phyloP scores from a whole-genome alignment of 1,140 invertebrate genomes.

The Ruditapes philippinarum region DNA sequence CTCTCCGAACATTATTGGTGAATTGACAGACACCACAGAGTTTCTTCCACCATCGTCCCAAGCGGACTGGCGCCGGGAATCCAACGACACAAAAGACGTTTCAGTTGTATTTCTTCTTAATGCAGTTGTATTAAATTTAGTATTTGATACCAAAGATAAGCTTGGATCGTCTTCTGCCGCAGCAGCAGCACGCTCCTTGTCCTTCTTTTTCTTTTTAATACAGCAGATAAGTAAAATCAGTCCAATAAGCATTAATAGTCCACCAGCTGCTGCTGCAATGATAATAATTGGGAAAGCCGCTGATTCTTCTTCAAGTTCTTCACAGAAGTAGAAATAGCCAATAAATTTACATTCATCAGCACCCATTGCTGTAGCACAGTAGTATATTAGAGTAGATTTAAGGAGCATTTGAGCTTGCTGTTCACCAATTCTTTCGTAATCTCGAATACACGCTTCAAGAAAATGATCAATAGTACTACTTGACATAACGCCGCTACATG shows the following conservation, averaged over 20 bases:
- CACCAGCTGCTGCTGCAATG: slow-evolving; percentile 22
- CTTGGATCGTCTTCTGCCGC: slow-evolving; percentile 1
- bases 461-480: slow-evolving; percentile 51
- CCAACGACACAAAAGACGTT: slow-evolving; percentile 21
- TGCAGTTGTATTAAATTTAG: slow-evolving; percentile 5
- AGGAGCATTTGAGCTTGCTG: slow-evolving; percentile 1
- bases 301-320: background rate
- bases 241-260: background rate
- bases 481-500: slow-evolving; percentile 12
- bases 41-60: slow-evolving; percentile 47
- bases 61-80: slow-evolving; percentile 3
- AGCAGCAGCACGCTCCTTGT: background rate
- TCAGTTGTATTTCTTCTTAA: slow-evolving; percentile 24
- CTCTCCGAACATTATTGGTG: slow-evolving; percentile 26
- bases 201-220: slow-evolving; percentile 42
- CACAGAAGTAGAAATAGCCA: slow-evolving; percentile 60
- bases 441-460: slow-evolving; percentile 60
- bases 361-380: slow-evolving; percentile 33
- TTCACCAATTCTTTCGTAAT: slow-evolving; percentile 26
- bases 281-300: background rate
- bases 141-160: background rate
- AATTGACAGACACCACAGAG: slow-evolving; percentile 31
- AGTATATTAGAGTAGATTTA: slow-evolving; percentile 23
- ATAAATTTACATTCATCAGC: slow-evolving; percentile 56
- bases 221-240: background rate